Evolutionary conservation across 2,797 vertebrate species (phyloP).

Genomic region (Loris lydekkerianus): DNA sequence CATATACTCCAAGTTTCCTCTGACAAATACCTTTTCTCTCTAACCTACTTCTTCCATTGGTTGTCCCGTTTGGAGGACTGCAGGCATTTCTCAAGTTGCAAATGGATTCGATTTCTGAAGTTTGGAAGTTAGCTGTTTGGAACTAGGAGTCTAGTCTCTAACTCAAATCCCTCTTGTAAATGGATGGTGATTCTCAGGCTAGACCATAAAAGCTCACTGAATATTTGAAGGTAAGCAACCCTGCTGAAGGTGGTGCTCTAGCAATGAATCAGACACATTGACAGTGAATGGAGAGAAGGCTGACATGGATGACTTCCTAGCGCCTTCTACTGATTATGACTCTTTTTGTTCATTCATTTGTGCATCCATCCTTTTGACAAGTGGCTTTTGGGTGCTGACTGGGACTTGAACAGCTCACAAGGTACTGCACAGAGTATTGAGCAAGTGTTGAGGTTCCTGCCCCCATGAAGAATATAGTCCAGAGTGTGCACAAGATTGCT

Average conservation of each 20-base stretch:
- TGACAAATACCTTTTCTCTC: conserved; percentile 67
- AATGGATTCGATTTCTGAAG: conserved; percentile 50
- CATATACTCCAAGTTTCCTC: conserved; percentile 57
- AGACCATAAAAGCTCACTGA: conserved; percentile 45
- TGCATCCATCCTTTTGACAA: not conserved
- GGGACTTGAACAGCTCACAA: not conserved
- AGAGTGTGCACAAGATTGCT: not conserved
- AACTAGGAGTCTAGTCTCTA: conserved; percentile 50
- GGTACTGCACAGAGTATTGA: not conserved
- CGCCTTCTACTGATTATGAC: not conserved
- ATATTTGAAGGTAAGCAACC: conserved; percentile 21
- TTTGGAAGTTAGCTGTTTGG: conserved; percentile 67
- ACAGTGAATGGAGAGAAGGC: not conserved
- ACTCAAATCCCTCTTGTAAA: conserved; percentile 64
- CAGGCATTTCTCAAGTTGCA: conserved; percentile 67
- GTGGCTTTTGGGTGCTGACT: not conserved
- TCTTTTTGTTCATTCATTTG: conserved; percentile 26
- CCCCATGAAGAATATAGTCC: not conserved
- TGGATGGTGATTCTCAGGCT: conserved; percentile 33
- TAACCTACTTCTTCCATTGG: conserved; percentile 36
- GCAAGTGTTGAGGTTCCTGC: not conserved
- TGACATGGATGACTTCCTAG: not conserved
- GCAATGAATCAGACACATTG: conserved; percentile 15
- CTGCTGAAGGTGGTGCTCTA: conserved; percentile 6
- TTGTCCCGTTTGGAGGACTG: conserved; percentile 58